These are phyloP conservation scores for Hemistola chrysoprasaria DNA, from an alignment of 2,888 invertebrate species.

Conservation along the genomic window DNA sequence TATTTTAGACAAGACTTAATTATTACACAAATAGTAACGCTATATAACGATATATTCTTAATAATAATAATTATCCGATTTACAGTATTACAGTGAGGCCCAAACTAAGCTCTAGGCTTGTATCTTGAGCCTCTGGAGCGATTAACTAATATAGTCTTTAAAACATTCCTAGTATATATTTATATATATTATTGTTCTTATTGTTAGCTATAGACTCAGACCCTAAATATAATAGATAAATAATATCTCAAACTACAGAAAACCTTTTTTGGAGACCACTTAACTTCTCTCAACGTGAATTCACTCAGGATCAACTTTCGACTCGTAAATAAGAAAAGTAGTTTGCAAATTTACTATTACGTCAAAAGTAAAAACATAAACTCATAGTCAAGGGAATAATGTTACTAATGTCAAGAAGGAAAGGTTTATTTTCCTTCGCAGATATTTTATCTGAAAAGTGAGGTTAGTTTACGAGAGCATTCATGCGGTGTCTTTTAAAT, in stretches of 20 bases:
- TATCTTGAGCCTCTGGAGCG: too few relatives aligned
- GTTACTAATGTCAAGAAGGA: neutral
- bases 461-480: constrained; percentile 17
- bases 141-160: too few relatives aligned
- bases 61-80: too few relatives aligned
- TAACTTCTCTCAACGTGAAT: constrained; percentile 30
- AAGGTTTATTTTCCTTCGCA: constrained; percentile 7
- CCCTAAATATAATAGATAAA: too few relatives aligned
- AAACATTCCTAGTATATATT: too few relatives aligned
- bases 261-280: constrained; percentile 17
- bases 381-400: constrained; percentile 1
- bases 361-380: constrained; percentile 26
- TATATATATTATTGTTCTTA: too few relatives aligned
- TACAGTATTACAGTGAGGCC: too few relatives aligned
- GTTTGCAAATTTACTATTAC: constrained; percentile 35
- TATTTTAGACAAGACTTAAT: too few relatives aligned
- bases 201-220: too few relatives aligned
- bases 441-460: constrained; percentile 3
- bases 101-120: too few relatives aligned
- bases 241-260: neutral
- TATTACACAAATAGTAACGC: too few relatives aligned
- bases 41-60: too few relatives aligned
- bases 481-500: constrained; percentile 37
- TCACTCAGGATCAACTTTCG: constrained; percentile 34
- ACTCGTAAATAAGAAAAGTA: constrained; percentile 30